Evolutionary conservation across 2,113 vertebrate genomes (phyloP).

Genomic region (Rhinichthys klamathensis): DNA sequence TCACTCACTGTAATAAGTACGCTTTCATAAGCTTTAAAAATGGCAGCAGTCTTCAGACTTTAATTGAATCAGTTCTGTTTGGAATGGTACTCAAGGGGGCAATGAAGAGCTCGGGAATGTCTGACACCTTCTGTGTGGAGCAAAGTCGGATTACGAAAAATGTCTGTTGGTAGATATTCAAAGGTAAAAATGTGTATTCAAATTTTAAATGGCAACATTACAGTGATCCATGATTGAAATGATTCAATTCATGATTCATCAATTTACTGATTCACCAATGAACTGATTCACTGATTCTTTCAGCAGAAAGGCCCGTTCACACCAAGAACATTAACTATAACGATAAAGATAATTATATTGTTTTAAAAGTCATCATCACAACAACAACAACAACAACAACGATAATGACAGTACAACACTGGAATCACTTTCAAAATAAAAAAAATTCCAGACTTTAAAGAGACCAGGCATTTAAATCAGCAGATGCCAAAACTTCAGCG

Average conservation of each 20-base stretch:
- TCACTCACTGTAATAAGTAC: constrained; percentile 13
- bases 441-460: too few relatives aligned
- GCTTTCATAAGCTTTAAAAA: constrained; percentile 38
- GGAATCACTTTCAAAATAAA: too few relatives aligned
- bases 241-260: neutral
- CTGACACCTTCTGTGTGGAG: neutral
- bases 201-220: too few relatives aligned
- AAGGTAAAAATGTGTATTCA: neutral
- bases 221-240: neutral
- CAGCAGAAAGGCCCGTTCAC: neutral
- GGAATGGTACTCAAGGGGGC: constrained; percentile 29
- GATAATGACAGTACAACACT: too few relatives aligned
- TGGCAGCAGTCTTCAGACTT: constrained; percentile 15
- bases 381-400: too few relatives aligned
- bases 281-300: neutral
- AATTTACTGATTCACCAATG: neutral
- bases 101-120: constrained; percentile 6
- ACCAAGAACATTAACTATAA: too few relatives aligned
- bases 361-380: too few relatives aligned
- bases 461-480: too few relatives aligned
- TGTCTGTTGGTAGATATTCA: neutral
- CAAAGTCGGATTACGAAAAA: neutral
- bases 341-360: too few relatives aligned
- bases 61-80: constrained; percentile 35
- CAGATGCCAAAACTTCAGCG: too few relatives aligned